Evolutionary conservation across 92 coral and sea anemone species (phyloP).

Genomic region (Umimayanthus kanabou): DNA sequence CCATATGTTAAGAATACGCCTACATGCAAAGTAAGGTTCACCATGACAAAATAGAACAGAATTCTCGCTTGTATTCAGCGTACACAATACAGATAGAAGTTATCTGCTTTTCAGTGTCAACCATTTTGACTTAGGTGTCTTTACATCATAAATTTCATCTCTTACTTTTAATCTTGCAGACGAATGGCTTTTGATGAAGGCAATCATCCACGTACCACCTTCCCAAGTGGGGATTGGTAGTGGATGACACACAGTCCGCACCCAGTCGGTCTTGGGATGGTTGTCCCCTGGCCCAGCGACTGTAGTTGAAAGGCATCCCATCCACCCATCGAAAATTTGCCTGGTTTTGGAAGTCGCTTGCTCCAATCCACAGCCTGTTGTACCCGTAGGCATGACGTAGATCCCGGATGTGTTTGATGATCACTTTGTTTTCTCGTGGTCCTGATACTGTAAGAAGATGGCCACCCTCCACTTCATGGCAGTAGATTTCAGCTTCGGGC

Average conservation of each 20-base stretch:
- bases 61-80: too few relatives aligned
- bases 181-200: conserved; percentile 62
- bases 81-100: too few relatives aligned
- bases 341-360: conserved; percentile 59
- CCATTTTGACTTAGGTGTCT: background rate
- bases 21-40: too few relatives aligned
- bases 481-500: conserved; percentile 84
- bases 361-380: conserved; percentile 76
- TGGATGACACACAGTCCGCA: conserved; percentile 61
- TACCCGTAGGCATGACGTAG: conserved; percentile 62
- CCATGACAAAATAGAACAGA: too few relatives aligned
- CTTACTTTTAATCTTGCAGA: conserved; percentile 76
- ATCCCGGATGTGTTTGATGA: conserved; percentile 33
- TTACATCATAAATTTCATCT: background rate
- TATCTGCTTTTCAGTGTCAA: background rate
- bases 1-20: too few relatives aligned
- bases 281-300: conserved; percentile 69
- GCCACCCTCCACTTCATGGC: conserved; percentile 74
- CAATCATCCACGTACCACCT: conserved; percentile 69
- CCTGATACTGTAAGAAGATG: conserved; percentile 56
- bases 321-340: conserved; percentile 67
- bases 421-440: conserved; percentile 40
- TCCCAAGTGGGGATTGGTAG: conserved; percentile 59
- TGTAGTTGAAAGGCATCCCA: conserved; percentile 53
- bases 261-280: conserved; percentile 60